phyloP scores from a whole-genome alignment of 2,113 vertebrate genomes.

The Neotoma lepida region DNA sequence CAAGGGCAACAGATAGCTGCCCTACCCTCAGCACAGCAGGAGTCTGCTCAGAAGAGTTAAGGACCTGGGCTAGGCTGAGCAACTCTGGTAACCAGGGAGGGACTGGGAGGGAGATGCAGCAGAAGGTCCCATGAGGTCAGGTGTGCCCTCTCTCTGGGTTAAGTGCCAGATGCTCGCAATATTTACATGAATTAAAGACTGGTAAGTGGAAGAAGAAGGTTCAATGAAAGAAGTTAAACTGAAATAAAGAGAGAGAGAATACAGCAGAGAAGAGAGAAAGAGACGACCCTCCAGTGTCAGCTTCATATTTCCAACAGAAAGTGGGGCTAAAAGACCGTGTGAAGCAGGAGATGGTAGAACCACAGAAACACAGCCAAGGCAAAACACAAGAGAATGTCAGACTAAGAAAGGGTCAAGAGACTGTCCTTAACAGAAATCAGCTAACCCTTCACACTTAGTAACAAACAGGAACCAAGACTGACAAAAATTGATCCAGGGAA shows the following conservation, averaged over 20 bases:
- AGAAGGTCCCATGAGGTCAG: background rate
- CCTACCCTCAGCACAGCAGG: too few species aligned
- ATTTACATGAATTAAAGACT: background rate
- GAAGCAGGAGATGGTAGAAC: background rate
- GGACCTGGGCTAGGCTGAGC: background rate
- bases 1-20: background rate
- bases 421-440: background rate
- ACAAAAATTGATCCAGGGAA: background rate
- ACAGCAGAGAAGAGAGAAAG: background rate
- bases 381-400: background rate
- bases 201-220: background rate
- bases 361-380: background rate
- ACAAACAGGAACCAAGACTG: background rate
- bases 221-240: background rate
- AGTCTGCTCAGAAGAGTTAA: background rate
- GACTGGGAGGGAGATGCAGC: too few species aligned
- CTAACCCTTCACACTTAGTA: background rate
- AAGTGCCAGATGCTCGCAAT: background rate
- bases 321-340: background rate
- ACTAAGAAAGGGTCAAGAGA: background rate
- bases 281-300: too few species aligned
- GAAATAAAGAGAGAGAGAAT: background rate
- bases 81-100: background rate
- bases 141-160: background rate
- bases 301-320: background rate